Evolutionary conservation across 1,140 invertebrate species (phyloP), one percentile per base, ranked within the genome.

Genomic region (Hormaphis cornu): DNA sequence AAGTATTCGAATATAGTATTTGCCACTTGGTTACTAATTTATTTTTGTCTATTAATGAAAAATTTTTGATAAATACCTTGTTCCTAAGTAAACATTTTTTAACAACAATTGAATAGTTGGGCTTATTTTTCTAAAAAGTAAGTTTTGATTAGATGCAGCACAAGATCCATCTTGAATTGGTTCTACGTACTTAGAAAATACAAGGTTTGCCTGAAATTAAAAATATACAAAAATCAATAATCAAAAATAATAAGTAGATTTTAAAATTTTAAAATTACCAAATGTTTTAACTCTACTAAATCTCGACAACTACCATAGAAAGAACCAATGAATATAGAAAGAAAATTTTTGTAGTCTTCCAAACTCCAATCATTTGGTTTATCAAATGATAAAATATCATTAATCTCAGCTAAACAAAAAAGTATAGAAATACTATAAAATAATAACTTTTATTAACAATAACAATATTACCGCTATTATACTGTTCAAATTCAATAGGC

Each of bases 301-400:
- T 93, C 89, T 46, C 89, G 80, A 77, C 90, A 93, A 28, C 86
- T 86, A 74, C 86, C 81, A 73, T 87, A 88, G 77, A 91, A 94
- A 9, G 91, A 86, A 70, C 86, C 87, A 0, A 94, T 77, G 75
- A 93, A 89, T 18, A 90, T 79, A 76, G 86, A 88, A 26, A 93
- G 75, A 77, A 91, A 94, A 77, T 87, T 87, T 70, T 80, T 80
- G 75, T 91, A 94, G 74, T 93, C 84, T 46, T 87, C 82, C 5
- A 24, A 16, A 50, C 44, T 66, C 44, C 61, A 66, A 46, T 81
- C 75, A 6, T 71, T 40, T 46, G 76, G 74, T 53, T 73, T 77
- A 14, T 75, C 72, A 3, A 82, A 75, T 48, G 82, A 80, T 73
- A 94, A 81, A 71, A 95, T 89, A 75, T 87, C 80, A n/a, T 81